Evolutionary conservation across 2,888 invertebrate species (phyloP).

Genomic region (Melitaea athalia): DNA sequence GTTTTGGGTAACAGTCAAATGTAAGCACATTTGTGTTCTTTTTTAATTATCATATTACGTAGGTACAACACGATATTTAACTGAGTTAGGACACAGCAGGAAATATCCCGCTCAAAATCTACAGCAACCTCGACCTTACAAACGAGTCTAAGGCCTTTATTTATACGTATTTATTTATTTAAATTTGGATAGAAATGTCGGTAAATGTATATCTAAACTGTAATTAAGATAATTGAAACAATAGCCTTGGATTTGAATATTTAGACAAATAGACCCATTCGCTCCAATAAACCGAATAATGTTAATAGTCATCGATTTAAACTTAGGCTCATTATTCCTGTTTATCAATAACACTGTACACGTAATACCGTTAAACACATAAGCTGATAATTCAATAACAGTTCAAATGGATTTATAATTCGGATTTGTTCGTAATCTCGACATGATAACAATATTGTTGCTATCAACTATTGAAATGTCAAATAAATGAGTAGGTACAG

Average conservation of each 20-base stretch:
- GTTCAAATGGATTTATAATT: not conserved
- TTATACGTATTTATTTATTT: too few relatives aligned
- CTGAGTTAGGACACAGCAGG: too few relatives aligned
- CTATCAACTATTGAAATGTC: too few relatives aligned
- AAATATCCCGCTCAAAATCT: too few relatives aligned
- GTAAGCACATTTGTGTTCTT: too few relatives aligned
- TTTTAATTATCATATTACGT: too few relatives aligned
- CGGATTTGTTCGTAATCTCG: not conserved
- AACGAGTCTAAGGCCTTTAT: too few relatives aligned
- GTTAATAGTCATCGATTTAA: constrained; percentile 7
- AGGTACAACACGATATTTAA: too few relatives aligned
- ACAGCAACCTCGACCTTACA: too few relatives aligned
- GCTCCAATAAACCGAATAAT: not conserved
- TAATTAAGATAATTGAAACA: not conserved
- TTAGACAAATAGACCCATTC: constrained; percentile 74
- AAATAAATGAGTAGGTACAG: not conserved
- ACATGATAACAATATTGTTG: not conserved
- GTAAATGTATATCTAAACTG: too few relatives aligned
- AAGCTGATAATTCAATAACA: not conserved
- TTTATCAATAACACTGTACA: not conserved
- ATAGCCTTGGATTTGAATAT: constrained; percentile 41
- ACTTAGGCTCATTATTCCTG: constrained; percentile 6
- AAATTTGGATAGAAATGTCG: too few relatives aligned
- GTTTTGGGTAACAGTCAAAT: too few relatives aligned
- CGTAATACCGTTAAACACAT: not conserved